A percentile compares a stretch with the other conserved stretches of the same genome.
These are phyloP conservation scores for Dissostichus mawsoni DNA, from an alignment of 2,113 vertebrate genomes.

Conservation along the genomic window DNA sequence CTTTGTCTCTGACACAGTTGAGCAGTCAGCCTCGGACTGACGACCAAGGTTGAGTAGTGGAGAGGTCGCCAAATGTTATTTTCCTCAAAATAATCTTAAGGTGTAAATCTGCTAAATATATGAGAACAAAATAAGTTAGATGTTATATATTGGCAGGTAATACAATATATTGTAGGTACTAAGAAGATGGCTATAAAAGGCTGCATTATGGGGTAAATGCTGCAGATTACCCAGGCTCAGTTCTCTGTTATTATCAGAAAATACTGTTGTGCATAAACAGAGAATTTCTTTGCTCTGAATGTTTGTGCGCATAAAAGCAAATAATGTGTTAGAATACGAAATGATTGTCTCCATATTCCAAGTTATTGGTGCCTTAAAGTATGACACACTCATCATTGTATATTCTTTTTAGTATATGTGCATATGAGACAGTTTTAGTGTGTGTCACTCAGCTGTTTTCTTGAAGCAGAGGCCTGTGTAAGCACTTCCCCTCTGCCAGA, in stretches of 20 bases:
- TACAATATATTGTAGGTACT: neutral
- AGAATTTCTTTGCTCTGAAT: slow-evolving; percentile 1
- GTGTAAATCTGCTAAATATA: slow-evolving; percentile 22
- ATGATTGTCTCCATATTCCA: neutral
- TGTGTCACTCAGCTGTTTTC: slow-evolving; percentile 5
- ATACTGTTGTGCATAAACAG: neutral
- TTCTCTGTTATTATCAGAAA: neutral
- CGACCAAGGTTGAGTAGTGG: slow-evolving; percentile 29
- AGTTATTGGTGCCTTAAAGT: slow-evolving; percentile 7
- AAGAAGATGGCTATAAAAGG: neutral
- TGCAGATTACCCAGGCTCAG: slow-evolving; percentile 2
- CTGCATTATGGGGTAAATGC: neutral
- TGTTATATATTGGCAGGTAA: neutral
- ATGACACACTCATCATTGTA: slow-evolving; percentile 2
- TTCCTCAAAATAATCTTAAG: slow-evolving; percentile 1
- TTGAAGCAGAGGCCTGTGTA: slow-evolving; percentile 37
- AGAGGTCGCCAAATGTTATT: slow-evolving; percentile 51
- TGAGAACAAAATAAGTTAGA: neutral
- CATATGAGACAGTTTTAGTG: slow-evolving; percentile 12
- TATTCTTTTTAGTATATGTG: neutral
- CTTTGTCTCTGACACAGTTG: slow-evolving; percentile 57
- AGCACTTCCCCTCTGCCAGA: slow-evolving; percentile 49
- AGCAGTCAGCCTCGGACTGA: slow-evolving; percentile 43
- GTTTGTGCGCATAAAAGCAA: slow-evolving; percentile 1
- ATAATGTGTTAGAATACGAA: neutral